Evolutionary conservation across 1,140 invertebrate species (phyloP).

Genomic region (Asobara japonica): DNA sequence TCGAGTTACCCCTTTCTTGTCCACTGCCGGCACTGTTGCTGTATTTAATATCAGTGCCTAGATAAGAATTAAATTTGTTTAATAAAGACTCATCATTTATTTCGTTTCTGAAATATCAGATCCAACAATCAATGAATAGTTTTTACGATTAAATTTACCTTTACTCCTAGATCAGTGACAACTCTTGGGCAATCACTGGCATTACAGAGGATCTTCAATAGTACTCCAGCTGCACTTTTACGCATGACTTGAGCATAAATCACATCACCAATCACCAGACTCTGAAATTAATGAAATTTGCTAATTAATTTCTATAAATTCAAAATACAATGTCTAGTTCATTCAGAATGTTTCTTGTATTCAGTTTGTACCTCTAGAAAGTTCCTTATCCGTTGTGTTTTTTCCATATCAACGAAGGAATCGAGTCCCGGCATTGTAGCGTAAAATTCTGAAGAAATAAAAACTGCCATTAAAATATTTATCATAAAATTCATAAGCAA

Average conservation of each 20-base stretch:
- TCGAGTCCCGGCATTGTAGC: conserved; percentile 88
- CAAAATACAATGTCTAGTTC: conserved; percentile 18
- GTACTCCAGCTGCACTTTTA: conserved; percentile 77
- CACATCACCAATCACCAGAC: conserved; percentile 82
- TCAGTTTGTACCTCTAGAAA: conserved; percentile 78
- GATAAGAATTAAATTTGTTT: no score
- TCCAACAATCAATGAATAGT: not conserved
- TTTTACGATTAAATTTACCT: conserved; percentile 64
- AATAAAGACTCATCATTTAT: no score
- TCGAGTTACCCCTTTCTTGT: conserved; percentile 82
- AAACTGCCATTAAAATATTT: conserved; percentile 17
- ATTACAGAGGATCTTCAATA: conserved; percentile 85
- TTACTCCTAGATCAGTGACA: conserved; percentile 85
- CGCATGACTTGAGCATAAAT: conserved; percentile 82
- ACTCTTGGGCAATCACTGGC: conserved; percentile 79
- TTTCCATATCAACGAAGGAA: conserved; percentile 79
- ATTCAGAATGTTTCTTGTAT: not conserved
- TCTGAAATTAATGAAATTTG: conserved; percentile 65
- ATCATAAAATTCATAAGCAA: not conserved
- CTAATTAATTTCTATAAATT: conserved; percentile 17
- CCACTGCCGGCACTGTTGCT: conserved; percentile 75
- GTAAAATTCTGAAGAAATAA: conserved; percentile 75
- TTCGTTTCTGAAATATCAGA: not conserved
- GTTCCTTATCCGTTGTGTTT: conserved; percentile 75
- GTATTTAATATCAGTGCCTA: conserved; percentile 65